Base-by-base conservation (phyloP, 1,140 invertebrate genomes). In the Anoplolepis gracilipes region DNA sequence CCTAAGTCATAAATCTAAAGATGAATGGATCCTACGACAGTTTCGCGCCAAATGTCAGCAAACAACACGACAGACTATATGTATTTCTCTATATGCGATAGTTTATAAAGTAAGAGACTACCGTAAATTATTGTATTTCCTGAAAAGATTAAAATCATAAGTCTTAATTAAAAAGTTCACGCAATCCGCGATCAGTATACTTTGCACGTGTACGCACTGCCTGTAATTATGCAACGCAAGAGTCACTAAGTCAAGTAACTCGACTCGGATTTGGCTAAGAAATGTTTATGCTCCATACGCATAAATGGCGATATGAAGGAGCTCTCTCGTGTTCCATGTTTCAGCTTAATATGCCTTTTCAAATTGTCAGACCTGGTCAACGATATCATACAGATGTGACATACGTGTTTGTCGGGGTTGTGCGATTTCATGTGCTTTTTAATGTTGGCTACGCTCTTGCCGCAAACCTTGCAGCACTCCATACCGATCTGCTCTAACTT, bases 341-440 rank as follows among this genome's bases (percentile, higher is more conserved):
- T 95, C 62, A 95, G 91, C 81, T 95, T 95, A 77, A 95, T 95
- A 81, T 95, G 95, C 91, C 95, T 93, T 93, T 95, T 95, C 46
- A 95, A 79, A 93, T 95, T 95, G 89, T 95, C 95, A 73, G 94
- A 95, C 88, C 94, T 94, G 76, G 94, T 95, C 73, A 95, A 92
- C 81, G 94, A 95, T 92, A 95, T 95, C 94, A 94, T 93, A 87
- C 94, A 95, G 85, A 95, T 95, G 67, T 94, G 93, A 90, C 94
- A 95, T 81, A 94, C 93, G 92, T 95, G 94, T 85, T 95, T 95
- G 86, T 95, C 94, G 25, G 94, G 94, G 86, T 93, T 94, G 92
- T 95, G 94, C 61, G 94, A 95, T 93, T 95, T 95, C 94, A 95
- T 95, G 87, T 95, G 94, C 84, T 95, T 95, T 93, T 95, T 95